These are phyloP conservation scores for Mesocricetus auratus DNA, from an alignment of 2,113 vertebrate genomes.

Conservation along the genomic window DNA sequence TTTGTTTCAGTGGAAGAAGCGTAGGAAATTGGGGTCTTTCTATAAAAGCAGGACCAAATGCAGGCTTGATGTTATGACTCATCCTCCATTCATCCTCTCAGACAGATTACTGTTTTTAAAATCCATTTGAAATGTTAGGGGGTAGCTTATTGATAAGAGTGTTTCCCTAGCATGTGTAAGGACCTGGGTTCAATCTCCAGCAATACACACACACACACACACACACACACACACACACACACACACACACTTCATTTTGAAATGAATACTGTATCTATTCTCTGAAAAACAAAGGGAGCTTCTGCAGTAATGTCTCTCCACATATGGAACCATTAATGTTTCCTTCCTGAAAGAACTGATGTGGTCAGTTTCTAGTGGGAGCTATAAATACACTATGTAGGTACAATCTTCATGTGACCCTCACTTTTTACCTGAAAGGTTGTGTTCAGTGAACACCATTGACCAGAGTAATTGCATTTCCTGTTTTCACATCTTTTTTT, in stretches of 20 bases:
- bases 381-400: slow-evolving; percentile 14
- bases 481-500: not conserved
- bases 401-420: not conserved
- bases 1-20: not conserved
- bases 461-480: slow-evolving; percentile 45
- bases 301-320: not conserved
- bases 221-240: not conserved
- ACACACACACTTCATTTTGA: slow-evolving; percentile 28
- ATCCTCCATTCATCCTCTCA: not conserved
- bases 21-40: not conserved
- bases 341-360: not conserved
- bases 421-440: slow-evolving; percentile 26
- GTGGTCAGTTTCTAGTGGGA: slow-evolving; percentile 31
- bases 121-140: slow-evolving; percentile 23
- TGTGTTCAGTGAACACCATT: not conserved
- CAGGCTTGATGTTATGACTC: not conserved
- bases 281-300: slow-evolving; percentile 10
- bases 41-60: not conserved
- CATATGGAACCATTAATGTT: not conserved
- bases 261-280: not conserved
- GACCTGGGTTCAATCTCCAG: not conserved
- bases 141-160: not conserved
- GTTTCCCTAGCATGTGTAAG: not conserved
- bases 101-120: not conserved
- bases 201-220: not conserved